These are phyloP conservation scores for Pherbina coryleti DNA, from an alignment of 2,888 invertebrate species.

Conservation along the genomic window DNA sequence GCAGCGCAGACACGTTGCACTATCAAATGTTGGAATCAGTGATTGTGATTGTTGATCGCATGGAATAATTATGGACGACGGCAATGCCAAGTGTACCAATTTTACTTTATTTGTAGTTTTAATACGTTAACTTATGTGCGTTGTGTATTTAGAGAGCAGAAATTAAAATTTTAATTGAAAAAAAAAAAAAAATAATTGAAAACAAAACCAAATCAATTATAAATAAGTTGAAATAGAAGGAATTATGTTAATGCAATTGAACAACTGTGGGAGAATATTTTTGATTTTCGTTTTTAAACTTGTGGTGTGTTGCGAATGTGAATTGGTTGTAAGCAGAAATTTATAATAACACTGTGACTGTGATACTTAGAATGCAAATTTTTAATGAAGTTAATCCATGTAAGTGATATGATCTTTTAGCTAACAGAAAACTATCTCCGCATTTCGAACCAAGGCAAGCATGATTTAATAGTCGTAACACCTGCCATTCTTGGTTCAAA, in stretches of 20 bases:
- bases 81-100: conserved; percentile 23
- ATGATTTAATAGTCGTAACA: no score
- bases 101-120: neutral
- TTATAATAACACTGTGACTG: no score
- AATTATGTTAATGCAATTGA: conserved; percentile 30
- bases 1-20: conserved; percentile 13
- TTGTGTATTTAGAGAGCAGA: no score
- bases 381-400: no score
- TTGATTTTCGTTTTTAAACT: no score
- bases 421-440: no score
- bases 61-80: conserved; percentile 30
- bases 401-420: no score
- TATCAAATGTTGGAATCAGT: conserved; percentile 27
- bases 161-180: neutral
- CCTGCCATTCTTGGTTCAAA: no score
- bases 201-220: conserved; percentile 21
- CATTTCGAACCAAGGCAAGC: no score
- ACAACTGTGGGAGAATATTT: neutral
- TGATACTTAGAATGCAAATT: no score
- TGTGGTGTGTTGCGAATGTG: no score
- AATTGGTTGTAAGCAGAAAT: no score
- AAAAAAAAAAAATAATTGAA: neutral
- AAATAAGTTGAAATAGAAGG: conserved; percentile 32
- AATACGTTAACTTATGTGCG: neutral
- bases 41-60: conserved; percentile 35